Conservation (phyloP, 92 coral and sea anemone species). For the Virgularia gustaviana region DNA sequence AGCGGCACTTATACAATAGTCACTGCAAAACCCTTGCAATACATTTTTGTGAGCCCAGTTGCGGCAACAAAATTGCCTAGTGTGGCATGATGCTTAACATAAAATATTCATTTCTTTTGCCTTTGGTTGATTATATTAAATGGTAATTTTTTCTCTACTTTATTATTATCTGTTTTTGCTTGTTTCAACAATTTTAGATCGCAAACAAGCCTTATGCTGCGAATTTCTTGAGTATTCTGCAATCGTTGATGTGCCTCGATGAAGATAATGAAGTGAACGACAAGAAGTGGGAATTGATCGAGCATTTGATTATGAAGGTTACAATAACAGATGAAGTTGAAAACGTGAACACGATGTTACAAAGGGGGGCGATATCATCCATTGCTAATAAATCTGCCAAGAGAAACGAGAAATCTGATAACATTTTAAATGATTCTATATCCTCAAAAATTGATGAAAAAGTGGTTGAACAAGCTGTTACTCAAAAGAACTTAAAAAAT, state of each 20-base stretch:
- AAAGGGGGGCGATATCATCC: too few species aligned
- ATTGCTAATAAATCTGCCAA: not conserved
- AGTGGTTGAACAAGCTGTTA: too few species aligned
- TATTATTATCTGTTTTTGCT: not conserved
- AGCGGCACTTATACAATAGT: too few species aligned
- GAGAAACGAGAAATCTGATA: not conserved
- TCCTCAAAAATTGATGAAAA: too few species aligned
- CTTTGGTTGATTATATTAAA: not conserved
- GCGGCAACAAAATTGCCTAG: too few species aligned
- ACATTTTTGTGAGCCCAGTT: too few species aligned
- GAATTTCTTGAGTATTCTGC: conserved; percentile 78
- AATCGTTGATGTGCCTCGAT: conserved; percentile 72
- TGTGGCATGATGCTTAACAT: too few species aligned
- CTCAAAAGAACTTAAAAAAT: too few species aligned
- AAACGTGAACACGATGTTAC: conserved; percentile 29
- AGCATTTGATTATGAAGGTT: conserved; percentile 67
- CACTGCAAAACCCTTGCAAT: too few species aligned
- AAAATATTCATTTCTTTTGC: too few species aligned
- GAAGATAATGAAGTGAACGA: conserved; percentile 86
- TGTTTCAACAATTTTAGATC: conserved; percentile 68
- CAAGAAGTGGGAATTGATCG: conserved; percentile 83
- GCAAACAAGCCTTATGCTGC: conserved; percentile 88
- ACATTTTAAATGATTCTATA: too few species aligned
- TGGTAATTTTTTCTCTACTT: not conserved
- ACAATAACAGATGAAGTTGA: conserved; percentile 15